Percentiles rank a stretch among this genome's conserved stretches.
Conservation (phyloP, 2,797 vertebrate species). For the Dallia pectoralis region DNA sequence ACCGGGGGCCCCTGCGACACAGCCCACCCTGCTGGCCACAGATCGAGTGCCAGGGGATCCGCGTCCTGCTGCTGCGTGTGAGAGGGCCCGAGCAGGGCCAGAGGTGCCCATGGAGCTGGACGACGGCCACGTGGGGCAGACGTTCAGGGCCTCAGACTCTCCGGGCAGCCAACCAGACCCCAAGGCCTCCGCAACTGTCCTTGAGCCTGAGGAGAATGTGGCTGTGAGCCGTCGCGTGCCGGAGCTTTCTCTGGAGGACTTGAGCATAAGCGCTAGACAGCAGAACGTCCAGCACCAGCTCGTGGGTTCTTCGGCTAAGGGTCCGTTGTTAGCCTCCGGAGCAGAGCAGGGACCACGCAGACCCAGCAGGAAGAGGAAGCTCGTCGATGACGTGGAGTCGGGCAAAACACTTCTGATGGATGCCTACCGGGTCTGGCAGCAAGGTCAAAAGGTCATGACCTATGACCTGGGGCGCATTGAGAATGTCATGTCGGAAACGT, state of each 20-base stretch:
- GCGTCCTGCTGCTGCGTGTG: constrained; percentile 61
- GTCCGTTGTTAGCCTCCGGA: constrained; percentile 44
- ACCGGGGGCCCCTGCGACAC: constrained; percentile 68
- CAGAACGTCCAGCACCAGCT: constrained; percentile 77
- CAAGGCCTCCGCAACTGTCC: constrained; percentile 51
- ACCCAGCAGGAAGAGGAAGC: constrained; percentile 90
- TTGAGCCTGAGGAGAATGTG: constrained; percentile 68
- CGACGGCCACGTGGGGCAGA: constrained; percentile 61
- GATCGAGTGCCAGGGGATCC: constrained; percentile 56
- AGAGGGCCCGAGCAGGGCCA: constrained; percentile 59
- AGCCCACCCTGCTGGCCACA: constrained; percentile 37
- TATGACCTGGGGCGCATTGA: constrained; percentile 92
- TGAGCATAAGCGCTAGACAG: constrained; percentile 92
- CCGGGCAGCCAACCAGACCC: constrained; percentile 54
- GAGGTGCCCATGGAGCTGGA: constrained; percentile 90
- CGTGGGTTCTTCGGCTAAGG: constrained; percentile 56
- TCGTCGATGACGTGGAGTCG: constrained; percentile 89
- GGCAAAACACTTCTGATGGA: constrained; percentile 93
- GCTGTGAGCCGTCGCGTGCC: constrained; percentile 77
- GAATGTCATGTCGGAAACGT: constrained; percentile 98
- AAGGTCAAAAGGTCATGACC: constrained; percentile 94
- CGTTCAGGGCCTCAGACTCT: constrained; percentile 63
- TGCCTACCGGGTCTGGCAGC: constrained; percentile 97
- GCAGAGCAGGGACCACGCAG: constrained; percentile 73
- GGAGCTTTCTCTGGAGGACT: constrained; percentile 93